Base-by-base conservation (phyloP, 1,140 invertebrate species). In the Arctopsyche grandis region DNA sequence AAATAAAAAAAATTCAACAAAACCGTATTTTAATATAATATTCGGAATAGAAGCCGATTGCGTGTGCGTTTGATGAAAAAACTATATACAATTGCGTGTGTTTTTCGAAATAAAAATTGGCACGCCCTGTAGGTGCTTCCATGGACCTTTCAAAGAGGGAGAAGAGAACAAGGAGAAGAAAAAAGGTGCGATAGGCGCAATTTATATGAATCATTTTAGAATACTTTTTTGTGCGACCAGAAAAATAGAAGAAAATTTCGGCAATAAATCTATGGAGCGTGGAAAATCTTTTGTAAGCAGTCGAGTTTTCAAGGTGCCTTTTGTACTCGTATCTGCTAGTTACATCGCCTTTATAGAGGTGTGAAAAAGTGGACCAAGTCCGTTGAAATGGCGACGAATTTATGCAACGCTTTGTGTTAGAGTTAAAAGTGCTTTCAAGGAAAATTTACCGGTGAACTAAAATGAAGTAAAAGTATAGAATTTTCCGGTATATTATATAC, bases 151-250 rank as follows among this genome's bases (percentile, higher is more conserved):
- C 48, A 4, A 19, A 52, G 3, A 19, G 16, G 9, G 29, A 38
- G 29, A 38, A 38, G 7, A 38, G 29, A 38, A 38, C 29, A 38
- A 38, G 29, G 24, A 19, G 58, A 10, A 9, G 21, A 60, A 26
- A 66, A 66, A 66, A 66, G 63, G 63, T 66, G 22, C 63, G 63
- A 66, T 66, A 66, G 63, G 22, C 63, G 24, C 63, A 66, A 66
- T 66, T 66, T 66, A 66, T 66, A 66, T 66, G 63, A 66, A 66
- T 29, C 63, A 66, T 66, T 66, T 66, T 66, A 66, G 63, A 66
- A 66, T 66, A 26, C 63, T 66, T 66, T n/a, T 66, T 66, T 66
- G 63, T 66, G 22, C 58, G 58, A 22, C 21, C 21, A n/a, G 21
- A 66, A 66, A 66, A 66, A 26, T 66, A 66, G 63, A 22, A 26